These are phyloP conservation scores for Leptinotarsa undecemlineata DNA, from an alignment of 1,140 invertebrate species.

Conservation along the genomic window DNA sequence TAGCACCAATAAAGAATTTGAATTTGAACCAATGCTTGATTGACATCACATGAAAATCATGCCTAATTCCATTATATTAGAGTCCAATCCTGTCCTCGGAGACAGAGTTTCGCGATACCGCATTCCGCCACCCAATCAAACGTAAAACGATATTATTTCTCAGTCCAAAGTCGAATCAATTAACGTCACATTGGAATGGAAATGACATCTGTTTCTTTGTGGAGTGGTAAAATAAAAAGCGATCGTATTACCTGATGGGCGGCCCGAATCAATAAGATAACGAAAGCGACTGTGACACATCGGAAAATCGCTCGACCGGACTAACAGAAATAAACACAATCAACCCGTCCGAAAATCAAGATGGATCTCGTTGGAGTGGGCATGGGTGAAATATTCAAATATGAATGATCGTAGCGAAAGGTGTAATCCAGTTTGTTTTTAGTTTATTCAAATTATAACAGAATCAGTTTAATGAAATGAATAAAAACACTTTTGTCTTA, in stretches of 20 bases:
- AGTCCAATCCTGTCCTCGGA: too few relatives aligned
- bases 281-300: background rate
- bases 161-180: constrained; percentile 7
- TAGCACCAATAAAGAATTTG: too few relatives aligned
- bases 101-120: background rate
- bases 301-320: constrained; percentile 16
- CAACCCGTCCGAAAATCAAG: background rate
- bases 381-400: too few relatives aligned
- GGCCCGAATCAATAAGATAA: constrained; percentile 23
- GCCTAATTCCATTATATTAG: too few relatives aligned
- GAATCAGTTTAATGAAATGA: too few relatives aligned
- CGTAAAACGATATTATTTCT: constrained; percentile 19
- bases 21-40: too few relatives aligned
- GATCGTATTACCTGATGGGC: constrained; percentile 15
- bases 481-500: too few relatives aligned
- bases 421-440: too few relatives aligned
- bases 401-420: too few relatives aligned
- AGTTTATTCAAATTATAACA: too few relatives aligned
- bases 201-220: constrained; percentile 21
- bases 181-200: constrained; percentile 1
- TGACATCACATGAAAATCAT: too few relatives aligned
- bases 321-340: constrained; percentile 17
- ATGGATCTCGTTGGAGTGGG: background rate
- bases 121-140: background rate
- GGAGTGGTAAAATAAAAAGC: constrained; percentile 12